Evolutionary conservation across 2,888 invertebrate genomes (phyloP).

Genomic region (Leucania comma): DNA sequence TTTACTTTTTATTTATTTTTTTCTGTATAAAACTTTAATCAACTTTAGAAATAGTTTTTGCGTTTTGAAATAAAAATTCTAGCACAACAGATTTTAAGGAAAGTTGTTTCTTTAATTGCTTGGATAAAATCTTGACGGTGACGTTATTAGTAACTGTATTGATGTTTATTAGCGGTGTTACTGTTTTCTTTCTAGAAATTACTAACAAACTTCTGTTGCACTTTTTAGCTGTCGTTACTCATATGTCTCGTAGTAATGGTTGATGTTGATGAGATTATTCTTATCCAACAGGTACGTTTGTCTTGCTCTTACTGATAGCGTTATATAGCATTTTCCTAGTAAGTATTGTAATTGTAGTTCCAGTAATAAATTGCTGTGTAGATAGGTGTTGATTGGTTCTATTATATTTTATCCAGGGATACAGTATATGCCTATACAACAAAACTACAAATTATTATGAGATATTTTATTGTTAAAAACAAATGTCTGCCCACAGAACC

Average conservation of each 20-base stretch:
- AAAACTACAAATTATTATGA: constrained; percentile 52
- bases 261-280: constrained; percentile 33
- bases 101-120: background rate
- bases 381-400: background rate
- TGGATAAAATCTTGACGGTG: background rate
- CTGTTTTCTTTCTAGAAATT: constrained; percentile 54
- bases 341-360: background rate
- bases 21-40: background rate
- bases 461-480: constrained; percentile 65
- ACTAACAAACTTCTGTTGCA: constrained; percentile 30
- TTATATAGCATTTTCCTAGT: constrained; percentile 18
- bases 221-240: constrained; percentile 36
- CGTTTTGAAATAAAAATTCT: background rate
- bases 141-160: constrained; percentile 23
- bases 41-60: background rate
- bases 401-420: constrained; percentile 3
- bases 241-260: constrained; percentile 20
- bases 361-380: constrained; percentile 3
- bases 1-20: constrained; percentile 24
- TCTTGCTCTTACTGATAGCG: constrained; percentile 35
- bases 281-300: constrained; percentile 45
- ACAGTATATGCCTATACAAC: background rate
- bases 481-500: constrained; percentile 50
- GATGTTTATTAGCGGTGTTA: constrained; percentile 25
- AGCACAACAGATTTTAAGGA: background rate